Conservation (phyloP, 2,888 invertebrate genomes). For the Aleiodes testaceus region DNA sequence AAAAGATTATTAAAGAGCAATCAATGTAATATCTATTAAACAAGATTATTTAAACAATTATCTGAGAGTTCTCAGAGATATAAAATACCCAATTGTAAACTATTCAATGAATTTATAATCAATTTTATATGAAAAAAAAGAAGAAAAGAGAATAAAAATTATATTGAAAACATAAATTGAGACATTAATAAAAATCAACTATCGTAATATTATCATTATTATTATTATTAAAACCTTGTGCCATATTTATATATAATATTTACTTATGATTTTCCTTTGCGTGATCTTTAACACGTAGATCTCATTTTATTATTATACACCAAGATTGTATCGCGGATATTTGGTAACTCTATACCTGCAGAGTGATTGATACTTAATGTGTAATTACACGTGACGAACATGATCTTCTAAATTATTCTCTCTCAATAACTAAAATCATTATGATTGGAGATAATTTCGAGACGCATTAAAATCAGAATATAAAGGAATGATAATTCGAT, state of each 20-base stretch:
- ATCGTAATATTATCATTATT: neutral
- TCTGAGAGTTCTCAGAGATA: too few species aligned
- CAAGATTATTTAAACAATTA: too few species aligned
- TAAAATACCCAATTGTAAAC: too few species aligned
- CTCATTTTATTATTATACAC: neutral
- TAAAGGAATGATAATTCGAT: too few species aligned
- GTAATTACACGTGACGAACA: slow-evolving; percentile 21
- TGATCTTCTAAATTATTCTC: neutral
- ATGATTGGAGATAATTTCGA: too few species aligned
- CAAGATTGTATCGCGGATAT: neutral
- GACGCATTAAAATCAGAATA: too few species aligned
- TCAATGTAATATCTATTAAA: too few species aligned
- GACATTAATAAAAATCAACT: slow-evolving; percentile 14
- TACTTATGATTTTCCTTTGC: neutral
- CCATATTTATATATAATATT: slow-evolving; percentile 37
- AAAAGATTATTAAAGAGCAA: neutral
- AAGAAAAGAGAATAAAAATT: slow-evolving; percentile 2
- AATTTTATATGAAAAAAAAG: slow-evolving; percentile 26
- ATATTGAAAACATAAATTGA: slow-evolving; percentile 43
- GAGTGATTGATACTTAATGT: slow-evolving; percentile 21
- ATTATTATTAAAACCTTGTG: slow-evolving; percentile 23
- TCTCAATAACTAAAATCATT: too few species aligned
- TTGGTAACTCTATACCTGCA: slow-evolving; percentile 25
- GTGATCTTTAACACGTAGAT: neutral
- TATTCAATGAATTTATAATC: slow-evolving; percentile 40